Evolutionary conservation across 2,888 invertebrate genomes (phyloP).

Genomic region (Tetranychus piercei): DNA sequence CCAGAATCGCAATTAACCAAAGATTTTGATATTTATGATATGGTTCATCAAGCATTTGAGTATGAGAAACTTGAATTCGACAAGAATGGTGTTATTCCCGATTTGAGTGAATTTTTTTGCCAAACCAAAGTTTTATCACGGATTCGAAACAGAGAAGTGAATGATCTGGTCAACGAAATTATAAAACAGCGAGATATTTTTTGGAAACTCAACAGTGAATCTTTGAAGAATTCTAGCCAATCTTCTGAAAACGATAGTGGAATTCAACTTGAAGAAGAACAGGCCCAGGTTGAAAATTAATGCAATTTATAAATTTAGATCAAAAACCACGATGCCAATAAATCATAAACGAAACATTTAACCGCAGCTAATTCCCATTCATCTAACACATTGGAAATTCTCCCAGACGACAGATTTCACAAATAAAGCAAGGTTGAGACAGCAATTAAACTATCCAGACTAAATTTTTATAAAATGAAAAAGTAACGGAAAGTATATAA

Average conservation of each 20-base stretch:
- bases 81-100: constrained; percentile 8
- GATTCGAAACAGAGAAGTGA: constrained; percentile 10
- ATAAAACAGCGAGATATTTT: constrained; percentile 1
- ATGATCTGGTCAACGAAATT: constrained; percentile 13
- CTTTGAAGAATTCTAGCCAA: no score
- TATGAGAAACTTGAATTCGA: constrained; percentile 61
- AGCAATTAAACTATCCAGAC: no score
- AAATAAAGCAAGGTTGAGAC: no score
- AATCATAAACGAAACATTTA: no score
- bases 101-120: constrained; percentile 68
- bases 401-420: no score
- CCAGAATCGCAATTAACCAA: constrained; percentile 78
- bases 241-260: neutral
- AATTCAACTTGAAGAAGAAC: neutral
- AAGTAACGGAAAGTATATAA: no score
- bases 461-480: no score
- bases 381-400: no score
- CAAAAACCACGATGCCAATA: no score
- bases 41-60: constrained; percentile 73
- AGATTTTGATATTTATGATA: constrained; percentile 82
- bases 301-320: no score
- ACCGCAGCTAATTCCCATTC: no score
- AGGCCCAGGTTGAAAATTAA: no score
- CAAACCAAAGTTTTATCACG: constrained; percentile 47
- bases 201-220: neutral